Conservation (phyloP, 2,113 vertebrate genomes). For the Todiramphus chloris region DNA sequence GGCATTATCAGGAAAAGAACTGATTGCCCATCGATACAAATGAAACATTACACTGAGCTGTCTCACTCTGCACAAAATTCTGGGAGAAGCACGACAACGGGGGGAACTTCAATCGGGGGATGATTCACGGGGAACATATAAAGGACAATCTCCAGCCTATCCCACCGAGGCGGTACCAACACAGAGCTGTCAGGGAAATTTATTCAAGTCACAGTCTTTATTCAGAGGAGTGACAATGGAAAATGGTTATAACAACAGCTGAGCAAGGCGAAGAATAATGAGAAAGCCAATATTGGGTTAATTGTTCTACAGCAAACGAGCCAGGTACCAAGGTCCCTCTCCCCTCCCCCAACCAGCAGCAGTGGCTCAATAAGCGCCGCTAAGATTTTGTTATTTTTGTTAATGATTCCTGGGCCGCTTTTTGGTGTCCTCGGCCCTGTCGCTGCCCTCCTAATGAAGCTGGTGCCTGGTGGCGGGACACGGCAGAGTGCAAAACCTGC, state of each 20-base stretch:
- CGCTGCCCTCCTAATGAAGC: not conserved
- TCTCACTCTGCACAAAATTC: not conserved
- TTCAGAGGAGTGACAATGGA: slow-evolving; percentile 24
- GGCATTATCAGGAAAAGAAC: slow-evolving; percentile 23
- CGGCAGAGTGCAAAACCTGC: not conserved
- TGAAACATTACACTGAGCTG: not conserved
- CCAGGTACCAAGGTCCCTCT: not conserved
- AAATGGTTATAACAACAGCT: not conserved
- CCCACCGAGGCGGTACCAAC: not conserved
- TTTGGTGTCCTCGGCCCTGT: not conserved
- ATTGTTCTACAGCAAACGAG: not conserved
- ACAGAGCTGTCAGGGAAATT: slow-evolving; percentile 38
- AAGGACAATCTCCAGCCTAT: slow-evolving; percentile 9
- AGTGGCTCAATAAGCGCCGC: not conserved
- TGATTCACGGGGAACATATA: not conserved
- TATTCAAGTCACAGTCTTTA: slow-evolving; percentile 57
- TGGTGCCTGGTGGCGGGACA: not conserved
- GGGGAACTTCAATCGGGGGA: not conserved
- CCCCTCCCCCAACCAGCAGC: not conserved
- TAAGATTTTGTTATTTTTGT: slow-evolving; percentile 7
- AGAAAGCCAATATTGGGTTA: not conserved
- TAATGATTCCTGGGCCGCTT: not conserved
- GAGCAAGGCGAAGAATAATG: not conserved
- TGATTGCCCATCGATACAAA: slow-evolving; percentile 9
- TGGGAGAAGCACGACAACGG: not conserved